Evolutionary conservation across 1,140 invertebrate species (phyloP).

Genomic region (Zaprionus africanus): DNA sequence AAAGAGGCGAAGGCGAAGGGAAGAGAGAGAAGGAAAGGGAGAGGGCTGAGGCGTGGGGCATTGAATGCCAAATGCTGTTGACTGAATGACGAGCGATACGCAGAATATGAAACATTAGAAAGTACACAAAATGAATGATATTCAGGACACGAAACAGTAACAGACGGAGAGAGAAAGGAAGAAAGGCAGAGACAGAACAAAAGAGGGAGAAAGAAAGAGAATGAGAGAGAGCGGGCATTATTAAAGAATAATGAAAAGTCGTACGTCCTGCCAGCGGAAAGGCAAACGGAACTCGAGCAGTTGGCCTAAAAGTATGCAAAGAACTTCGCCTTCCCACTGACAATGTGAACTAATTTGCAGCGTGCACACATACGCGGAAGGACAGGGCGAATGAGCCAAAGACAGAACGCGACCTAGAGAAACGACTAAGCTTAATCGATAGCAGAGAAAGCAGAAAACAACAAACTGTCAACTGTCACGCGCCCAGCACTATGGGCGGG

Average conservation of each 20-base stretch:
- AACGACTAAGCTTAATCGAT: constrained; percentile 70
- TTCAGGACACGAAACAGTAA: constrained; percentile 5
- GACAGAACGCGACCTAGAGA: constrained; percentile 52
- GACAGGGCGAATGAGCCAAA: constrained; percentile 26
- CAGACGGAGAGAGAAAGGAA: not conserved
- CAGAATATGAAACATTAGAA: constrained; percentile 1
- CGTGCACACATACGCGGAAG: constrained; percentile 16
- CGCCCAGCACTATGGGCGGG: constrained; percentile 28
- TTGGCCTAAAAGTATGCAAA: constrained; percentile 3
- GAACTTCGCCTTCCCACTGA: not conserved
- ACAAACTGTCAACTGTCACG: constrained; percentile 69
- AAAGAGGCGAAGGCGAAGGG: constrained; percentile 1
- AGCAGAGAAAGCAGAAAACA: constrained; percentile 47
- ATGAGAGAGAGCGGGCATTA: not conserved
- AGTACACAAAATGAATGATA: constrained; percentile 3
- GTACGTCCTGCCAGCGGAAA: constrained; percentile 5
- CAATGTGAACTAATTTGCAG: constrained; percentile 26
- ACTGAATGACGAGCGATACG: constrained; percentile 41
- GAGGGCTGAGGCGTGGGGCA: not conserved
- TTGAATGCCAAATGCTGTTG: constrained; percentile 17
- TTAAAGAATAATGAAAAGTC: constrained; percentile 9
- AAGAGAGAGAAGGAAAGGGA: not conserved
- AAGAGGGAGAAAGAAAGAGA: not conserved
- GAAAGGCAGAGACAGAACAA: not conserved
- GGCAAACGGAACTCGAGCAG: constrained; percentile 2